phyloP scores from a whole-genome alignment of 2,797 vertebrate species.

The Microcaecilia unicolor region DNA sequence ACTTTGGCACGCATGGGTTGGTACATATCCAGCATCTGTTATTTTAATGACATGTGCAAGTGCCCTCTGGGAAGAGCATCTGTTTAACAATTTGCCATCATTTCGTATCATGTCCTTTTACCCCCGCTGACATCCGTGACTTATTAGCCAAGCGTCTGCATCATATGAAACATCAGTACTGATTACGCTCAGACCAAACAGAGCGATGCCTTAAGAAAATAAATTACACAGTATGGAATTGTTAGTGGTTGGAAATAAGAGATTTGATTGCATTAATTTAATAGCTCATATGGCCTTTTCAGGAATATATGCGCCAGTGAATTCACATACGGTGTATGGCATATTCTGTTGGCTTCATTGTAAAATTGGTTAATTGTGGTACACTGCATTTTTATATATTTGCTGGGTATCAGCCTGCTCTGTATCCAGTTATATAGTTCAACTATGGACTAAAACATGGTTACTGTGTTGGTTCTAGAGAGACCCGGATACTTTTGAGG shows the following conservation, averaged over 20 bases:
- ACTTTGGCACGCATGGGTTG: neutral
- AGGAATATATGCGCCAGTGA: too few relatives aligned
- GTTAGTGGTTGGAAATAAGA: constrained; percentile 15
- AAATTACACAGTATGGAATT: constrained; percentile 26
- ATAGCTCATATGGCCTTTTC: constrained; percentile 7
- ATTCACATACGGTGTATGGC: too few relatives aligned
- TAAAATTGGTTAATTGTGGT: too few relatives aligned
- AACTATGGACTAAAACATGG: too few relatives aligned
- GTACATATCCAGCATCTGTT: constrained; percentile 5
- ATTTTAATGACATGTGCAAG: constrained; percentile 8
- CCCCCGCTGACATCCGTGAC: constrained; percentile 13
- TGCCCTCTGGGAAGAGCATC: constrained; percentile 19
- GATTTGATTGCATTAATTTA: constrained; percentile 26
- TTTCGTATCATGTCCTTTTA: constrained; percentile 21
- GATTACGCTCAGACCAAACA: constrained; percentile 7
- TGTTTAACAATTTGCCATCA: constrained; percentile 16
- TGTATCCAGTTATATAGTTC: too few relatives aligned
- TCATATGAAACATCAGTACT: constrained; percentile 10
- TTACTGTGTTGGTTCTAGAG: too few relatives aligned
- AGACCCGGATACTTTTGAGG: too few relatives aligned
- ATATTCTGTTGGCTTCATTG: too few relatives aligned
- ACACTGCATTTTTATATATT: too few relatives aligned
- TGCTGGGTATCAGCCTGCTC: too few relatives aligned
- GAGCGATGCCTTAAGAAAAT: constrained; percentile 23
- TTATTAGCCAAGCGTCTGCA: constrained; percentile 5